Percentiles rank a stretch among this genome's conserved stretches.
These are phyloP conservation scores for Micromussa lordhowensis DNA, from an alignment of 92 coral and sea anemone species.

Conservation along the genomic window DNA sequence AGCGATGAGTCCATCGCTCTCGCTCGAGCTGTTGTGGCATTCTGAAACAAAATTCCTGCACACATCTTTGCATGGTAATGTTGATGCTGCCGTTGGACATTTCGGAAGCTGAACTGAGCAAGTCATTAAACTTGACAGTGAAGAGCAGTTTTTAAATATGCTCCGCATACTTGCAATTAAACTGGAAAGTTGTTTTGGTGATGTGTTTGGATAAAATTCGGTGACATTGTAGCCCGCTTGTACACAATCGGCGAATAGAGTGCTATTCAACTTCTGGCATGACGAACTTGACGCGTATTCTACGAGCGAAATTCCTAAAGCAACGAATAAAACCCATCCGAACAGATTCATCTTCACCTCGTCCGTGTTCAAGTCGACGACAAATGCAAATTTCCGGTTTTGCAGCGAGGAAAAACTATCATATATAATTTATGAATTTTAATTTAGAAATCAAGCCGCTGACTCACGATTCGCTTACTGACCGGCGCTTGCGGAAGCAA, in stretches of 20 bases:
- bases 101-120: constrained; percentile 34
- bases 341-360: constrained; percentile 17
- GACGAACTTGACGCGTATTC: constrained; percentile 8
- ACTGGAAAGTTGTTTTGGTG: not conserved
- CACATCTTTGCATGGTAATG: constrained; percentile 13
- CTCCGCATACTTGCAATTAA: not conserved
- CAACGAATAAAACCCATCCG: not conserved
- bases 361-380: not conserved
- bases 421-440: not conserved
- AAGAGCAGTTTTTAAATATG: constrained; percentile 30
- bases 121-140: constrained; percentile 28
- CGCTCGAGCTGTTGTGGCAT: not conserved
- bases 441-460: constrained; percentile 20
- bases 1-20: constrained; percentile 1
- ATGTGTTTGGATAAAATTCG: not conserved
- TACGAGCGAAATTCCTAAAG: constrained; percentile 4
- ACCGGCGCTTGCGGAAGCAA: not conserved
- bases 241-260: constrained; percentile 16
- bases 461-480: constrained; percentile 35
- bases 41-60: constrained; percentile 37
- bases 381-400: not conserved
- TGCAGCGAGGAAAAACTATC: not conserved
- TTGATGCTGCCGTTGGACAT: not conserved
- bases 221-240: constrained; percentile 26
- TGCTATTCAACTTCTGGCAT: constrained; percentile 9